Base-by-base conservation (phyloP, 2,797 vertebrate species). In the Peromyscus nudipes region DNA sequence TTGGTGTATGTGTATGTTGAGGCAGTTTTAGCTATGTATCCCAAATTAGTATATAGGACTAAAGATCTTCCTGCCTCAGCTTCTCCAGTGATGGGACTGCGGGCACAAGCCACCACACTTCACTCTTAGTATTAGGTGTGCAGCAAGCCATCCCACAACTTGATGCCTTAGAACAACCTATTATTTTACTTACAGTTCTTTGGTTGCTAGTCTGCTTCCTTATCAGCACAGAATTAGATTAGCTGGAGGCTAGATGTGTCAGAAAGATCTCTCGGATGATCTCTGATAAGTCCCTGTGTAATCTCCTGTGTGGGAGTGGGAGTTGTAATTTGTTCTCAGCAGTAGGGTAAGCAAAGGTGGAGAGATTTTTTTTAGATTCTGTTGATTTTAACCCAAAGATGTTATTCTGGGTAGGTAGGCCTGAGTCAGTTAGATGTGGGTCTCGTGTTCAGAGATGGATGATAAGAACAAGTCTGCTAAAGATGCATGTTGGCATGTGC, bases 391-490 rank as follows among this genome's bases (percentile, higher is more conserved):
- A 29, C 7, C 6, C 49, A 89, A 67, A 91, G 37, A 55, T 49
- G 64, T 91, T 92, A 77, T 83, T 46, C 73, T 95, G 60, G 25
- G 8, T 96, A 52, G 25, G 8, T 96, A 69, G 52, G 6, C 7
- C 55, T 93, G 79, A 94, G 19, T 46, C 65, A 69, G 12, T 91
- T 71, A 71, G 37, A 29, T 43, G 43, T 81, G 17, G 40, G 60
- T 81, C n/a, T 89, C 6, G 11, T 87, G 69, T 73, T 96, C 67
- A 90, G 62, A 96, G 34, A 40, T 81, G 67, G 84, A 82, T 85
- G 80, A 95, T 83, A 4, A 37, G 40, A 90, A 37, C 34, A 82
- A 31, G 49, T 93, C 49, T 62, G 13, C 62, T 89, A 29, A 80
- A 89, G 86, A 90, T 29, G 14, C 9, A 67, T 77, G 11, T 90